Percentiles rank a stretch among this genome's conserved stretches.
These are phyloP conservation scores for Poeciliopsis retropinna DNA, from an alignment of 2,113 vertebrate species.

Conservation along the genomic window DNA sequence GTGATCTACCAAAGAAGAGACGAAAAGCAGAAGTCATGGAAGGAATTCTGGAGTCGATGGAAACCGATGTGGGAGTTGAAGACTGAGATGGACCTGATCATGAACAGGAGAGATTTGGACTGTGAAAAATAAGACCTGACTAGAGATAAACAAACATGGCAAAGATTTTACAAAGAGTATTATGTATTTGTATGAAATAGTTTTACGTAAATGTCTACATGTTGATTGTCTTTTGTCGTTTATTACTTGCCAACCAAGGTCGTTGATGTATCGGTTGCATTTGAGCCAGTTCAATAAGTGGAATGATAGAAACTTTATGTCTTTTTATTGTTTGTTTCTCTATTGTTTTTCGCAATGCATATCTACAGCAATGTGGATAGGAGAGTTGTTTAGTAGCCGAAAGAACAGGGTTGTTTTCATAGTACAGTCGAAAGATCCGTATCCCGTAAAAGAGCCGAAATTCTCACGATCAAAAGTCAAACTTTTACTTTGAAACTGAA, in stretches of 20 bases:
- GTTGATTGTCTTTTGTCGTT: neutral
- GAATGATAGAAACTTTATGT: too few species aligned
- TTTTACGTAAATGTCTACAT: neutral
- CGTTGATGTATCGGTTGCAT: neutral
- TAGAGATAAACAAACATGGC: neutral
- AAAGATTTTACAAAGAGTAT: neutral
- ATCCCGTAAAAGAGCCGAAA: neutral
- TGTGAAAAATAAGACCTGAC: neutral
- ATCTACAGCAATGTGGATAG: too few species aligned
- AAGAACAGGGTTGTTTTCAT: too few species aligned
- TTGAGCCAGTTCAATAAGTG: neutral
- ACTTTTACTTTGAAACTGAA: constrained; percentile 70
- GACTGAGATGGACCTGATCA: constrained; percentile 35
- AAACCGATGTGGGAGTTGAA: constrained; percentile 72
- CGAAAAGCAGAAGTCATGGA: constrained; percentile 82
- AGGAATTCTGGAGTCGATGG: constrained; percentile 89
- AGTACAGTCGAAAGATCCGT: neutral
- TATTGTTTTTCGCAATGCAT: too few species aligned
- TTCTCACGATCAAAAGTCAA: neutral
- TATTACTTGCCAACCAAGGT: neutral
- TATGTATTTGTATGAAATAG: neutral
- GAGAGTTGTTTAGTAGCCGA: too few species aligned
- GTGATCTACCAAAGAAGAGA: constrained; percentile 85
- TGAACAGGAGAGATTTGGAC: neutral
- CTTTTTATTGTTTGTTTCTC: too few species aligned